A percentile compares a stretch with the other conserved stretches of the same genome.
Conservation (phyloP, 2,888 invertebrate species). For the Diarsia dahlii region DNA sequence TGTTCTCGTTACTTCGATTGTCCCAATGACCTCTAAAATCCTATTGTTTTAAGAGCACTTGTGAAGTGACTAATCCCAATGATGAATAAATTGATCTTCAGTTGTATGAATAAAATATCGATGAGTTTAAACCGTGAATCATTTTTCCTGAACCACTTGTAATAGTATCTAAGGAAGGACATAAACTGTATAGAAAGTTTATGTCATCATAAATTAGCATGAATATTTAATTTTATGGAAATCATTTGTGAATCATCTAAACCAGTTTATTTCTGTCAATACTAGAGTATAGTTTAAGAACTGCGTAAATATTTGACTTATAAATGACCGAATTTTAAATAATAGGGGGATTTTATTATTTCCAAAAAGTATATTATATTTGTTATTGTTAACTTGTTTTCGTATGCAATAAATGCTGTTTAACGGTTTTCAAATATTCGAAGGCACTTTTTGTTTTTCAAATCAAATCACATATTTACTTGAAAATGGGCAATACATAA, state of each 20-base stretch:
- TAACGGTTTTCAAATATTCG: not conserved
- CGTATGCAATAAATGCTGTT: not conserved
- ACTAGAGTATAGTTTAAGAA: not conserved
- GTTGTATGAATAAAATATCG: slow-evolving; percentile 16
- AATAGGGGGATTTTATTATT: not conserved
- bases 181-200: not conserved
- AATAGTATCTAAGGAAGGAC: slow-evolving; percentile 5
- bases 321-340: slow-evolving; percentile 3
- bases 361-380: not conserved
- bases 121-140: slow-evolving; percentile 23
- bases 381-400: not conserved
- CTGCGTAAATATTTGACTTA: not conserved
- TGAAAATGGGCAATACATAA: not conserved
- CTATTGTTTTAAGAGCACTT: slow-evolving; percentile 21
- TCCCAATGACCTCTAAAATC: slow-evolving; percentile 3
- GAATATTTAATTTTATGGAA: slow-evolving; percentile 1
- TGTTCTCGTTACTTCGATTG: slow-evolving; percentile 9
- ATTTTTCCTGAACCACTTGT: slow-evolving; percentile 36
- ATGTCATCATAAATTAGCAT: not conserved
- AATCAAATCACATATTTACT: not conserved
- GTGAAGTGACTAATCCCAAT: slow-evolving; percentile 40
- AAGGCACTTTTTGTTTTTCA: not conserved
- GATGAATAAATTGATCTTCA: slow-evolving; percentile 5
- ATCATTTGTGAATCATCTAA: slow-evolving; percentile 1
- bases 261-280: slow-evolving; percentile 8